Conservation (phyloP, 2,888 invertebrate species). For the Cerastis rubricosa region DNA sequence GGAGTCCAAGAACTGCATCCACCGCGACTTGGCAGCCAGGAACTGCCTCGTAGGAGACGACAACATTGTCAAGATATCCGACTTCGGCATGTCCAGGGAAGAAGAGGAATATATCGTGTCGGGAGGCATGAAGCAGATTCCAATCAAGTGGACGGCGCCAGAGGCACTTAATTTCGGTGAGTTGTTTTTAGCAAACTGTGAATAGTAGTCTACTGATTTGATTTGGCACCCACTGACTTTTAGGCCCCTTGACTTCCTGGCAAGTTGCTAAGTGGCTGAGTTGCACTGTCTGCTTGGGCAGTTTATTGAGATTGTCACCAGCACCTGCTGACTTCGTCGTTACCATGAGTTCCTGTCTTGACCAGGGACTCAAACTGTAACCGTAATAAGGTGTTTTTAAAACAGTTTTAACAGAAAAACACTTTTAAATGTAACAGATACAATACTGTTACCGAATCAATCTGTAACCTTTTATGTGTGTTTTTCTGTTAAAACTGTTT, state of each 20-base stretch:
- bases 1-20: constrained; percentile 98
- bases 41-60: constrained; percentile 97
- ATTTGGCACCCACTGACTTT: not conserved
- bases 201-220: not conserved
- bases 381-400: too few relatives aligned
- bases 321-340: too few relatives aligned
- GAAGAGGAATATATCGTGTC: constrained; percentile 99
- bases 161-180: constrained; percentile 98
- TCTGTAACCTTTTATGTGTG: too few relatives aligned
- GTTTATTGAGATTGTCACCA: too few relatives aligned
- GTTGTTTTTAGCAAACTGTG: constrained; percentile 43
- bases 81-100: constrained; percentile 99
- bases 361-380: too few relatives aligned
- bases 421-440: too few relatives aligned
- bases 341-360: too few relatives aligned
- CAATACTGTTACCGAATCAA: too few relatives aligned
- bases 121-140: constrained; percentile 99
- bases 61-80: constrained; percentile 98
- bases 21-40: constrained; percentile 98
- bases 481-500: too few relatives aligned
- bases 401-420: too few relatives aligned
- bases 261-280: too few relatives aligned
- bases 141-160: constrained; percentile 99
- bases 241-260: not conserved
- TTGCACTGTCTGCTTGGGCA: too few relatives aligned